Evolutionary conservation across 2,113 vertebrate species (phyloP).

Genomic region (Lanius ludovicianus): DNA sequence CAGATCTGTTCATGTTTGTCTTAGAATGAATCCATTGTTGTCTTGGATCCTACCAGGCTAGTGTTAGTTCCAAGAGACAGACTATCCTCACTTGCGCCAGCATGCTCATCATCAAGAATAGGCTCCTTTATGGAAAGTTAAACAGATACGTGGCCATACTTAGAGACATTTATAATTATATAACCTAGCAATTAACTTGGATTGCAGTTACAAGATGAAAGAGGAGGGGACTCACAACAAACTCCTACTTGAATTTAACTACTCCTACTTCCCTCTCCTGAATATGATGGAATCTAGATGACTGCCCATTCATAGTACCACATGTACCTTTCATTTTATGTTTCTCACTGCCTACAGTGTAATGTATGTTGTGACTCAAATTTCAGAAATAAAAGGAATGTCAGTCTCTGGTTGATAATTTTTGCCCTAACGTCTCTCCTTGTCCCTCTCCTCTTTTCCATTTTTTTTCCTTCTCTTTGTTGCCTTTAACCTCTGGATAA

Average conservation of each 20-base stretch:
- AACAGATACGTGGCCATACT: not conserved
- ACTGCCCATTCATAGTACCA: not conserved
- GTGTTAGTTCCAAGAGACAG: not conserved
- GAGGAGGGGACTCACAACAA: not conserved
- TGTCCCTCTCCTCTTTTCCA: accelerated
- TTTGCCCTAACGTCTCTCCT: not conserved
- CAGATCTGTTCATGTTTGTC: not conserved
- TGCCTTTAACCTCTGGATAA: not conserved
- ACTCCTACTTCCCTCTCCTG: not conserved
- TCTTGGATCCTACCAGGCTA: not conserved
- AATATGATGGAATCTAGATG: not conserved
- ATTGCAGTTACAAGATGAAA: not conserved
- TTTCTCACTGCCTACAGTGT: not conserved
- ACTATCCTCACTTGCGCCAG: not conserved
- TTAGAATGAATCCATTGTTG: not conserved
- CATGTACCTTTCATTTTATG: not conserved
- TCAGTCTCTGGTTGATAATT: not conserved
- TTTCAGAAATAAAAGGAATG: not conserved
- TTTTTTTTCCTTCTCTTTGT: not conserved
- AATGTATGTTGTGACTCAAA: not conserved
- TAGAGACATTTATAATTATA: not conserved
- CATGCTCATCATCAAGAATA: not conserved
- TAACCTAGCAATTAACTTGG: not conserved
- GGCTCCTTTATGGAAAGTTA: not conserved
- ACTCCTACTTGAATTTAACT: not conserved